A percentile compares a stretch with the other conserved stretches of the same genome.
phyloP scores from a whole-genome alignment of 2,888 invertebrate species.

The Xestia rhomboidea region DNA sequence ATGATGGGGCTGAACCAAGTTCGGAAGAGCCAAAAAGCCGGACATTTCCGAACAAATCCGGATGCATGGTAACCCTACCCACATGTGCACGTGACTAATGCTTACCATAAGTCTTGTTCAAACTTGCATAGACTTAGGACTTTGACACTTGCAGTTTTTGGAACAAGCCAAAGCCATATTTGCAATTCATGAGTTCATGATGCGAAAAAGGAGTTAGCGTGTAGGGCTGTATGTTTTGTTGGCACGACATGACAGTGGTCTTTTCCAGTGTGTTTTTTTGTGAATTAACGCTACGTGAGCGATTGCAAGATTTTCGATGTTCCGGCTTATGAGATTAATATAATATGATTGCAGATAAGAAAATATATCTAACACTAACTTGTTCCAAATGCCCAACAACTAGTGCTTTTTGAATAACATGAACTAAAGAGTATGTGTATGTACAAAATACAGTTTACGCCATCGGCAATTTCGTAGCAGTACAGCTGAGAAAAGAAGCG shows the following conservation, averaged over 20 bases:
- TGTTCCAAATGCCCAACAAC: background rate
- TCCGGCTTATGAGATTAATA: background rate
- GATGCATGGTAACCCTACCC: constrained; percentile 8
- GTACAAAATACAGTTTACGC: background rate
- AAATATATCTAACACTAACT: background rate
- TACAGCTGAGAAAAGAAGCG: background rate
- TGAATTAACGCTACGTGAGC: constrained; percentile 7
- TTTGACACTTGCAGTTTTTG: constrained; percentile 56
- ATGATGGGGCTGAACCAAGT: too few species aligned
- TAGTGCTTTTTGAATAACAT: background rate
- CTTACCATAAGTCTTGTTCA: constrained; percentile 46
- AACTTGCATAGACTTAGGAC: constrained; percentile 49
- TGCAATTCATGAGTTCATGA: constrained; percentile 29
- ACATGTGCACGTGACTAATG: constrained; percentile 51
- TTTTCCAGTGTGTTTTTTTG: background rate
- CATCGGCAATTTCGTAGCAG: background rate
- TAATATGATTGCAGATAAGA: constrained; percentile 4
- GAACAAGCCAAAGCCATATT: constrained; percentile 50
- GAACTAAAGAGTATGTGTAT: background rate
- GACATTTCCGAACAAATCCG: background rate
- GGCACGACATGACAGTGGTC: constrained; percentile 18
- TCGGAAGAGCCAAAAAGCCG: background rate
- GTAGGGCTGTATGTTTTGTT: constrained; percentile 26
- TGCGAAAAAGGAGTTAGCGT: constrained; percentile 34
- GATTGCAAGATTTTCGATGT: constrained; percentile 9